Percentiles rank a stretch among this genome's conserved stretches.
These are phyloP conservation scores for Pelusios castaneus DNA, from an alignment of 2,113 vertebrate species.

Conservation along the genomic window DNA sequence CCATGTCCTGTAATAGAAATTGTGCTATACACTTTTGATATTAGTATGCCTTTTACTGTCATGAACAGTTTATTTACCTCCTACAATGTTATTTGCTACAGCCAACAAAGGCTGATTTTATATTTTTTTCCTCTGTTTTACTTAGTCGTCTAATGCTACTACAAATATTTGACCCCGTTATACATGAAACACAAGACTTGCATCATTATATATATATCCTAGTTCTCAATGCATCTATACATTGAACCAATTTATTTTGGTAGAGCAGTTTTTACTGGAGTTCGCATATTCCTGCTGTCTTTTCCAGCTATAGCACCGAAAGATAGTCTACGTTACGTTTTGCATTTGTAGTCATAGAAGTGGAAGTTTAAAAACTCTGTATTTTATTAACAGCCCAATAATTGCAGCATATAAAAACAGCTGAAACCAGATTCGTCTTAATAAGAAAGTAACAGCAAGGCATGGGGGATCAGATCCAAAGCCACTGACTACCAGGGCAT, in stretches of 20 bases:
- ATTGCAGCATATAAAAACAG: background rate
- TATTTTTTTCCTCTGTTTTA: constrained; percentile 21
- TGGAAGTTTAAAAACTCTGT: background rate
- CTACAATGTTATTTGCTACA: background rate
- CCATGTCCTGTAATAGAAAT: background rate
- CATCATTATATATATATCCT: background rate
- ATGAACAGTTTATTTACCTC: background rate
- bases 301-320: background rate
- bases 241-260: background rate
- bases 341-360: background rate
- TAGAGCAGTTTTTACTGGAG: background rate
- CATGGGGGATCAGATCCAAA: background rate
- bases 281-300: background rate
- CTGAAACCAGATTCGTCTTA: background rate
- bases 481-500: background rate
- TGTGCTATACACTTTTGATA: background rate
- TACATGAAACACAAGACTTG: too few relatives aligned
- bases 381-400: background rate
- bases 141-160: background rate
- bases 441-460: background rate
- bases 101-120: background rate
- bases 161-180: background rate
- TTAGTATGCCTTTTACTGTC: constrained; percentile 19
- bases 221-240: background rate
- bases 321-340: background rate